Evolutionary conservation across 1,140 invertebrate genomes (phyloP).

Genomic region (Bombus superbus): DNA sequence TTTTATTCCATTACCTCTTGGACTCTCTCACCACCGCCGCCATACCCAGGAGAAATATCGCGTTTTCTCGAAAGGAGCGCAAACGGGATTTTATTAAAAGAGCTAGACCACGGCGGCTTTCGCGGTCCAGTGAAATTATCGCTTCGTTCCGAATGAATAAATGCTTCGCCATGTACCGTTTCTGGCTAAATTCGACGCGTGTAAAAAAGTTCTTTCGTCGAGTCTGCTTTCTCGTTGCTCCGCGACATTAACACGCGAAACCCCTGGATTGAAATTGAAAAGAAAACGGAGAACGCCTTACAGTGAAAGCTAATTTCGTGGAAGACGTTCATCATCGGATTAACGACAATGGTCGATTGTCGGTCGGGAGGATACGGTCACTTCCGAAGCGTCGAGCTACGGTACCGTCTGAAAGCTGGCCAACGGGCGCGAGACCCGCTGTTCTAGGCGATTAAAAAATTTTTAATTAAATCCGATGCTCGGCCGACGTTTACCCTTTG

Average conservation of each 20-base stretch:
- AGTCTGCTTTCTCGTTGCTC: background rate
- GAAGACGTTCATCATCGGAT: background rate
- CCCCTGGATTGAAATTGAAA: background rate
- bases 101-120: background rate
- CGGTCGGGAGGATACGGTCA: background rate
- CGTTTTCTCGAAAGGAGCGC: conserved; percentile 8
- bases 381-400: background rate
- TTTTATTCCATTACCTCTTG: conserved; percentile 21
- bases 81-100: conserved; percentile 20
- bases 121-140: conserved; percentile 1
- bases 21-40: background rate
- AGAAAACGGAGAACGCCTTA: background rate
- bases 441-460: conserved; percentile 17
- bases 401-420: background rate
- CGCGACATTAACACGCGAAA: background rate
- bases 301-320: background rate
- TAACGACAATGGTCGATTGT: background rate
- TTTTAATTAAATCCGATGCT: conserved; percentile 35
- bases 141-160: conserved; percentile 2
- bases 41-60: background rate
- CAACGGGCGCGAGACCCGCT: background rate
- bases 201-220: background rate
- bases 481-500: background rate
- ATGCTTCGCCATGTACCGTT: background rate
- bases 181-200: background rate